These are phyloP conservation scores for Drosophila maculinotata DNA, from an alignment of 2,888 invertebrate genomes.

Conservation along the genomic window DNA sequence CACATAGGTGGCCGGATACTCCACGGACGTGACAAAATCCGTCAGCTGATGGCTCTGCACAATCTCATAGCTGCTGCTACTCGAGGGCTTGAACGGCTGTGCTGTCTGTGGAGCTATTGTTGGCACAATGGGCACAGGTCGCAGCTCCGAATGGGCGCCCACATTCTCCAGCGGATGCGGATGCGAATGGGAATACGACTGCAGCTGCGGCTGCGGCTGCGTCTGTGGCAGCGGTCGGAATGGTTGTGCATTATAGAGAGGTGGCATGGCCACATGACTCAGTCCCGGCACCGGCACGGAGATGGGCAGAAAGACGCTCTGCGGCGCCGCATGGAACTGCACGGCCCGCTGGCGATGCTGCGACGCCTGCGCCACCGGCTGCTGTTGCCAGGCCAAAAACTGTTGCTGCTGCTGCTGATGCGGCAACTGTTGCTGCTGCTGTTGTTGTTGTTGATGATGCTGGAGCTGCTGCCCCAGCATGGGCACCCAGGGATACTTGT, in stretches of 20 bases:
- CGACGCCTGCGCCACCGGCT: conserved; percentile 47
- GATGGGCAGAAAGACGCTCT: conserved; percentile 85
- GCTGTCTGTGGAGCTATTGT: conserved; percentile 33
- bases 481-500: conserved; percentile 93
- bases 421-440: conserved; percentile 9
- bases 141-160: conserved; percentile 80
- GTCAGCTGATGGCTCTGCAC: conserved; percentile 88
- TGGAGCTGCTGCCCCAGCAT: conserved; percentile 85
- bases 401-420: conserved; percentile 44
- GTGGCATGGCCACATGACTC: conserved; percentile 87
- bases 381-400: conserved; percentile 32
- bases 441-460: conserved; percentile 42
- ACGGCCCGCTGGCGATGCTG: conserved; percentile 66
- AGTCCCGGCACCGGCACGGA: conserved; percentile 88
- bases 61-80: conserved; percentile 79
- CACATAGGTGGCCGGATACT: conserved; percentile 90
- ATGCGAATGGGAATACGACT: too few relatives aligned
- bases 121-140: conserved; percentile 57
- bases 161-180: conserved; percentile 78
- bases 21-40: conserved; percentile 89
- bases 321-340: conserved; percentile 43
- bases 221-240: conserved; percentile 82
- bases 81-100: background rate
- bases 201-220: conserved; percentile 65
- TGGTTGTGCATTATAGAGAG: conserved; percentile 88